Evolutionary conservation across 2,888 invertebrate species (phyloP), one percentile per base, ranked within the genome.

Genomic region (Camptogramma bilineatum): DNA sequence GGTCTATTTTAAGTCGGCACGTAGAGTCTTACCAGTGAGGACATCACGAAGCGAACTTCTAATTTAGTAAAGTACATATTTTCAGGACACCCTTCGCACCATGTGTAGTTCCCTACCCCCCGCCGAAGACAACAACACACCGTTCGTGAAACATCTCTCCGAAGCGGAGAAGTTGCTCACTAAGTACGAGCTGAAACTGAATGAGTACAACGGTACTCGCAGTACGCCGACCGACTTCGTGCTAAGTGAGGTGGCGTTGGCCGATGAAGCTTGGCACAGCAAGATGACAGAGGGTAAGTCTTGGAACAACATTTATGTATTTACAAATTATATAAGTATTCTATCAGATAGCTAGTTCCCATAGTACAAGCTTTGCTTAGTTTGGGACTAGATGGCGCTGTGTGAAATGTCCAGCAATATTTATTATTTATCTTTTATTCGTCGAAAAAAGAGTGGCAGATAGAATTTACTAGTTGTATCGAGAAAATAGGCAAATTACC

Each of bases 101-200:
- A 79, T 90, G 75, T 93, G 91, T 70, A 68, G 84, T 18, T 85
- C 86, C 39, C 81, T 84, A n/a, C 79, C 80, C 1, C 75, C 87
- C 1, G 81, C 85, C 47, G 89, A 89, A 17, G 54, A 52, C 8
- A 34, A 44, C 21, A 34, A 50, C 31, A 18, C 50, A 61, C 88
- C 90, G 0, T 83, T 93, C 52, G 86, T 86, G 67, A 88, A 87
- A 56, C 91, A 93, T 66, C 85, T 93, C 52, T 78, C 85, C 0
- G 87, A 93, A 9, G 94, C 94, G 0, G 94, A 95, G 80, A 90
- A 93, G 65, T 81, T 95, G 2, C 82, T 95, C 39, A 93, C 88
- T 68, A 94, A 94, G 72, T 95, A 94, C 73, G 94, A 95, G 73
- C 82, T 89, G 56, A 94, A 94, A 72, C 79, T 95, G 48, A 91